Evolutionary conservation across 2,797 vertebrate genomes (phyloP).

Genomic region (Parambassis ranga): DNA sequence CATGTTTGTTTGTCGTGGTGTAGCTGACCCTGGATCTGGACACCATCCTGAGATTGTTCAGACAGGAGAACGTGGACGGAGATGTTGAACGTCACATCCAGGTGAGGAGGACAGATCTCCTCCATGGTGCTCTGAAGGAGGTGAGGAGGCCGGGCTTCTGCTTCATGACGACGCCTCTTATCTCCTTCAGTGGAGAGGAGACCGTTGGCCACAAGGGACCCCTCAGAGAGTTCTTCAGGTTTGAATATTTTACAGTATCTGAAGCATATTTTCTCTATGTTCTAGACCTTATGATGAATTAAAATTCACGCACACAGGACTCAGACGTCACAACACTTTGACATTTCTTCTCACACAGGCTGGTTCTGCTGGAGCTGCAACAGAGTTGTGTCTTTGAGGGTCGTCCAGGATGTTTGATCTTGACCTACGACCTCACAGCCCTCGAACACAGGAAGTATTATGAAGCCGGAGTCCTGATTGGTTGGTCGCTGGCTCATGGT

Average conservation of each 20-base stretch:
- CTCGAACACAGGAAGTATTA: constrained; percentile 68
- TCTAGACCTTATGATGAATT: too few species aligned
- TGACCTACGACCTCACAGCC: constrained; percentile 69
- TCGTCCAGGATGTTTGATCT: constrained; percentile 57
- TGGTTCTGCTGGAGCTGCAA: constrained; percentile 67
- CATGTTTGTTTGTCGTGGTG: background rate
- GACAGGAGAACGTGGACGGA: background rate
- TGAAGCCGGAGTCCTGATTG: constrained; percentile 72
- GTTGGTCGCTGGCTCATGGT: constrained; percentile 74
- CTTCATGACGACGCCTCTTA: constrained; percentile 50
- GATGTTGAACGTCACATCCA: constrained; percentile 12
- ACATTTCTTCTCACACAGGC: constrained; percentile 31
- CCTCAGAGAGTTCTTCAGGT: constrained; percentile 77
- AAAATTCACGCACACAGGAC: too few species aligned
- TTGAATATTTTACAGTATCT: background rate
- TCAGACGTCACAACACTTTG: background rate
- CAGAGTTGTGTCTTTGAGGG: constrained; percentile 71
- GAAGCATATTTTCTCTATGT: too few species aligned
- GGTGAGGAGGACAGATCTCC: constrained; percentile 39
- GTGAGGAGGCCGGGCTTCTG: constrained; percentile 54
- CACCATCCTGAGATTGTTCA: constrained; percentile 40
- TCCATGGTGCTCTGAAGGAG: constrained; percentile 29
- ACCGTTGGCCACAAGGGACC: constrained; percentile 30
- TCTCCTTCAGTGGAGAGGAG: constrained; percentile 65
- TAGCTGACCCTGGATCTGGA: constrained; percentile 35